phyloP scores from a whole-genome alignment of 1,140 invertebrate genomes.

The Holotrichia oblita region DNA sequence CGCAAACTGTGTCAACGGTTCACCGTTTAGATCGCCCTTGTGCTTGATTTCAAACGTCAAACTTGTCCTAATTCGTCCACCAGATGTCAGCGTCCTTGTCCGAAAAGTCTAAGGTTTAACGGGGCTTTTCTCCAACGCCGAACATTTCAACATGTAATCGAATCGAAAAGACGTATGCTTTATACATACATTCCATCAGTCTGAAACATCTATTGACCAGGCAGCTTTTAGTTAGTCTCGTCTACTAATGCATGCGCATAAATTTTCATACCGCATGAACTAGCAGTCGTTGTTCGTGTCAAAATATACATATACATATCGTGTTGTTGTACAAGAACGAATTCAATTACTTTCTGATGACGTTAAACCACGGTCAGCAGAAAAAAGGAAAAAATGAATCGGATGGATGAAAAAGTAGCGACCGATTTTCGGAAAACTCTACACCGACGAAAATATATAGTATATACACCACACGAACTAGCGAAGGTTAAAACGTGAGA shows the following conservation, averaged over 20 bases:
- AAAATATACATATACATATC: conserved; percentile 36
- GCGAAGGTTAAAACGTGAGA: conserved; percentile 17
- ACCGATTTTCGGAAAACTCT: conserved; percentile 13
- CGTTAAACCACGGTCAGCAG: background rate
- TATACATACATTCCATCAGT: background rate
- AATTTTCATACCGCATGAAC: conserved; percentile 30
- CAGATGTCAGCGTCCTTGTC: conserved; percentile 17
- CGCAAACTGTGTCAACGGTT: conserved; percentile 10
- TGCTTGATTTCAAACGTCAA: background rate
- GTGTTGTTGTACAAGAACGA: conserved; percentile 22
- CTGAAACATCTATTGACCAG: conserved; percentile 7
- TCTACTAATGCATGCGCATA: conserved; percentile 27
- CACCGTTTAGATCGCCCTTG: background rate
- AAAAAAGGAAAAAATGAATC: conserved; percentile 25
- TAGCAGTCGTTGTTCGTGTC: conserved; percentile 13
- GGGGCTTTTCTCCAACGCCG: too few relatives aligned
- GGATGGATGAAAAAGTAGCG: conserved; percentile 11
- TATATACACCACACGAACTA: background rate
- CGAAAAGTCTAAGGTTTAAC: background rate
- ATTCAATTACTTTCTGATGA: conserved; percentile 25
- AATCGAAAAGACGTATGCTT: too few relatives aligned
- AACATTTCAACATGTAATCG: background rate
- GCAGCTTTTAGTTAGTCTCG: background rate
- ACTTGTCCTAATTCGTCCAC: background rate
- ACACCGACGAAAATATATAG: background rate